Evolutionary conservation across 1,140 invertebrate species (phyloP).

Genomic region (Leptinotarsa texana): DNA sequence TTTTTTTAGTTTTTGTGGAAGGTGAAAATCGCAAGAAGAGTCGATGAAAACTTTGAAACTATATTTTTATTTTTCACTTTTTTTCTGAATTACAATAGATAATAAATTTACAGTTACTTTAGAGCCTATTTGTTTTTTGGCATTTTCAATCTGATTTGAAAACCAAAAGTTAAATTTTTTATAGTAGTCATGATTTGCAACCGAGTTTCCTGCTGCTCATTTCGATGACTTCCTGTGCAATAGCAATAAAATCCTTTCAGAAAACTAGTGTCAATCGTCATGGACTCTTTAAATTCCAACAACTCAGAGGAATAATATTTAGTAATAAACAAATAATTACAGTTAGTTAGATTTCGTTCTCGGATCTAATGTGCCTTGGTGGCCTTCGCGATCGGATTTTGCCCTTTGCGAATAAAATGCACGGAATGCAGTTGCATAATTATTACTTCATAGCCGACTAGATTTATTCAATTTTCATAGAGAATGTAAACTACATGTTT

Average conservation of each 20-base stretch:
- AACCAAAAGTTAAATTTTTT: neutral
- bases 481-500: slow-evolving; percentile 22
- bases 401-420: slow-evolving; percentile 21
- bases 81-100: no score
- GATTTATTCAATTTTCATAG: slow-evolving; percentile 23
- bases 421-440: slow-evolving; percentile 23
- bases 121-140: no score
- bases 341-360: slow-evolving; percentile 12
- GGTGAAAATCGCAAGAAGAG: no score
- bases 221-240: neutral
- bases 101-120: no score
- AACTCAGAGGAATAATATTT: slow-evolving; percentile 5
- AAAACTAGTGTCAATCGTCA: neutral
- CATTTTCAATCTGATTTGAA: neutral
- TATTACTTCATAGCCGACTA: slow-evolving; percentile 21
- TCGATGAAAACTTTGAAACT: no score
- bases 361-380: slow-evolving; percentile 1
- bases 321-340: neutral
- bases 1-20: no score
- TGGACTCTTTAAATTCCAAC: neutral
- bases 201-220: neutral
- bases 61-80: no score
- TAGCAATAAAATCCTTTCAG: neutral
- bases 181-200: neutral
- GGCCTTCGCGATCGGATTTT: slow-evolving; percentile 23